Evolutionary conservation across 2,113 vertebrate species (phyloP).

Genomic region (Sprattus sprattus): DNA sequence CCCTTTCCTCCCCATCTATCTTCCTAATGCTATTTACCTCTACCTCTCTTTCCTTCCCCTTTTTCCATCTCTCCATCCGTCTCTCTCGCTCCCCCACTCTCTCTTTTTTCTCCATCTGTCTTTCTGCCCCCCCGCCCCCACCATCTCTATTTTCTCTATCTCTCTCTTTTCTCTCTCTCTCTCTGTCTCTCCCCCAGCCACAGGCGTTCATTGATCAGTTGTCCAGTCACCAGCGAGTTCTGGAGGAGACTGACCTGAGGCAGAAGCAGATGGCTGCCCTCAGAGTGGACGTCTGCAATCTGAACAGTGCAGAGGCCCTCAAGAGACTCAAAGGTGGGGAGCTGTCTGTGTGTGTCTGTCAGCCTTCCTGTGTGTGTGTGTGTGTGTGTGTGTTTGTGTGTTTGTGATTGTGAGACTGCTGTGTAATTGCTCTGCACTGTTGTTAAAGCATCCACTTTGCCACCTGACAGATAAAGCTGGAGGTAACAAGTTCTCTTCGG

Average conservation of each 20-base stretch:
- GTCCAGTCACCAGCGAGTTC: conserved; percentile 74
- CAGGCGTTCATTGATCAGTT: conserved; percentile 87
- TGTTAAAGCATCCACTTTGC: neutral
- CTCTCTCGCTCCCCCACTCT: neutral
- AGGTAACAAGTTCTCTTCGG: conserved; percentile 94
- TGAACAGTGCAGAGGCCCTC: conserved; percentile 91
- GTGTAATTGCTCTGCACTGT: neutral
- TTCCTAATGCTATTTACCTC: neutral
- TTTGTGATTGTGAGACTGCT: neutral
- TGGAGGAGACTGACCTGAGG: conserved; percentile 87
- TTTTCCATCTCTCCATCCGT: neutral
- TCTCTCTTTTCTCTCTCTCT: neutral
- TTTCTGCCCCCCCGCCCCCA: neutral
- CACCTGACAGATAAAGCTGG: conserved; percentile 86
- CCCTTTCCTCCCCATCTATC: too few species aligned
- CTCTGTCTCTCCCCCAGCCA: conserved; percentile 68
- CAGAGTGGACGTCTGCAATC: conserved; percentile 90
- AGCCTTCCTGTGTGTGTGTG: neutral
- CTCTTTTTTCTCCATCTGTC: neutral
- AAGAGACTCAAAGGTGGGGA: conserved; percentile 85
- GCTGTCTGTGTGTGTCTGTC: neutral
- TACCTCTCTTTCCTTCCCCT: neutral
- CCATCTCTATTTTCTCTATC: neutral
- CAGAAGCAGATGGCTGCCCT: conserved; percentile 92
- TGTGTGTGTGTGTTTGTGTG: neutral